Percentiles rank a stretch among this genome's conserved stretches.
Evolutionary conservation across 2,797 vertebrate species (phyloP).

Genomic region (Arrhamphus sclerolepis): DNA sequence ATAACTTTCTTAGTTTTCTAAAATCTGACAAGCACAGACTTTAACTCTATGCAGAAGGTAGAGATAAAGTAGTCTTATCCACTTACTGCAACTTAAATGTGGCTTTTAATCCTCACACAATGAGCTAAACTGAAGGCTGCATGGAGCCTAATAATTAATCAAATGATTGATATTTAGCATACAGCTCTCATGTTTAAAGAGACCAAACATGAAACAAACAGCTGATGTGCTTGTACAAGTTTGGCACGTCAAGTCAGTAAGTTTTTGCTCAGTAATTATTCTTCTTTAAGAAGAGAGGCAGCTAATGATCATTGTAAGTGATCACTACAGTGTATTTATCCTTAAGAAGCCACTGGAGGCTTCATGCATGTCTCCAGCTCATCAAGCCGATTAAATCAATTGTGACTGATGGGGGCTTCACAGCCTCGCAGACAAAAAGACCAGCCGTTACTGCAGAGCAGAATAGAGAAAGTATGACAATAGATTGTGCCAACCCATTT

Average conservation of each 20-base stretch:
- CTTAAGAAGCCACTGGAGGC: slow-evolving; percentile 8
- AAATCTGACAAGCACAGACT: too few species aligned
- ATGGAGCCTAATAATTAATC: not conserved
- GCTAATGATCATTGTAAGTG: not conserved
- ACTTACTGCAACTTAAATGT: slow-evolving; percentile 15
- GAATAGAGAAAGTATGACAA: slow-evolving; percentile 9
- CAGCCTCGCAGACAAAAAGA: slow-evolving; percentile 4
- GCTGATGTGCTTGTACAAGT: not conserved
- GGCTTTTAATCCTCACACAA: slow-evolving; percentile 7
- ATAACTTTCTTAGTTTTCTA: too few species aligned
- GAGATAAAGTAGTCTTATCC: not conserved
- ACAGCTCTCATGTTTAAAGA: not conserved
- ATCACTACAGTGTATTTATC: slow-evolving; percentile 13
- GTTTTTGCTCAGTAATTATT: slow-evolving; percentile 2
- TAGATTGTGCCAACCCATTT: slow-evolving; percentile 13
- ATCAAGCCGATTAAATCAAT: slow-evolving; percentile 41
- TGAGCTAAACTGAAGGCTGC: not conserved
- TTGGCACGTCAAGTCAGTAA: slow-evolving; percentile 3
- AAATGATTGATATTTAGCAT: not conserved
- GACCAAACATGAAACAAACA: not conserved
- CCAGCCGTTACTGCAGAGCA: not conserved
- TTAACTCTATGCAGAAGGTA: too few species aligned
- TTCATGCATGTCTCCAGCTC: slow-evolving; percentile 27
- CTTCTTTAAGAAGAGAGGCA: slow-evolving; percentile 8
- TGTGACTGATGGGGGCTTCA: slow-evolving; percentile 27